phyloP scores from a whole-genome alignment of 2,888 invertebrate genomes.

The Galeruca laticollis region DNA sequence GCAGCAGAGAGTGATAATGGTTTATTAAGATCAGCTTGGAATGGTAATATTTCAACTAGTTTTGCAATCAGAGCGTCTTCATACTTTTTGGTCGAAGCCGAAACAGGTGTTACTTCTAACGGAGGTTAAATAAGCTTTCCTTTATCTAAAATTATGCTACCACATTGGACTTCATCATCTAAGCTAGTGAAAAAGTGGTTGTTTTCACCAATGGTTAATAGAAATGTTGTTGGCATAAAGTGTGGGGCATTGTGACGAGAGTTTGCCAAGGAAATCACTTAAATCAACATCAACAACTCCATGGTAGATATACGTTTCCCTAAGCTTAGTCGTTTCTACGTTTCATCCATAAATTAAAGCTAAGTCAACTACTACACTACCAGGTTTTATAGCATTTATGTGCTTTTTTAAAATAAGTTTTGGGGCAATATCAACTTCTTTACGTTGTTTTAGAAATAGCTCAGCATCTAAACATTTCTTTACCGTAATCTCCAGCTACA shows the following conservation, averaged over 20 bases:
- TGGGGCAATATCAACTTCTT: slow-evolving; percentile 89
- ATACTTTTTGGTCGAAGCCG: slow-evolving; percentile 63
- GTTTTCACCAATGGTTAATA: slow-evolving; percentile 84
- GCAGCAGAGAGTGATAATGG: slow-evolving; percentile 78
- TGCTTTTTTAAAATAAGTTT: slow-evolving; percentile 84
- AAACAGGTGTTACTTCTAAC: slow-evolving; percentile 70
- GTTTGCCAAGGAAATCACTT: slow-evolving; percentile 85
- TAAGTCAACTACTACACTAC: slow-evolving; percentile 89
- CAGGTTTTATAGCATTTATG: slow-evolving; percentile 84
- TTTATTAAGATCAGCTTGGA: slow-evolving; percentile 77
- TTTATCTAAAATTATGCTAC: slow-evolving; percentile 81
- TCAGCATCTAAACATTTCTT: slow-evolving; percentile 91
- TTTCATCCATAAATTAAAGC: slow-evolving; percentile 92
- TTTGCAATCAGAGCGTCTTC: slow-evolving; percentile 52
- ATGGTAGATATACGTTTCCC: slow-evolving; percentile 79
- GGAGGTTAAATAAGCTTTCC: slow-evolving; percentile 86
- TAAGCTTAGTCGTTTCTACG: slow-evolving; percentile 84
- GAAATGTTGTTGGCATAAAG: slow-evolving; percentile 93
- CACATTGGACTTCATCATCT: slow-evolving; percentile 88
- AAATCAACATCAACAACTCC: slow-evolving; percentile 88
- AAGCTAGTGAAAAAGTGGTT: slow-evolving; percentile 85
- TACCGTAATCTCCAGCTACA: slow-evolving; percentile 83
- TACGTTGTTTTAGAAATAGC: slow-evolving; percentile 86
- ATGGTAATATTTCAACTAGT: slow-evolving; percentile 69
- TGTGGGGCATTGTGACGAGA: slow-evolving; percentile 88